phyloP scores from a whole-genome alignment of 1,140 invertebrate species.

The Octopus sinensis region DNA sequence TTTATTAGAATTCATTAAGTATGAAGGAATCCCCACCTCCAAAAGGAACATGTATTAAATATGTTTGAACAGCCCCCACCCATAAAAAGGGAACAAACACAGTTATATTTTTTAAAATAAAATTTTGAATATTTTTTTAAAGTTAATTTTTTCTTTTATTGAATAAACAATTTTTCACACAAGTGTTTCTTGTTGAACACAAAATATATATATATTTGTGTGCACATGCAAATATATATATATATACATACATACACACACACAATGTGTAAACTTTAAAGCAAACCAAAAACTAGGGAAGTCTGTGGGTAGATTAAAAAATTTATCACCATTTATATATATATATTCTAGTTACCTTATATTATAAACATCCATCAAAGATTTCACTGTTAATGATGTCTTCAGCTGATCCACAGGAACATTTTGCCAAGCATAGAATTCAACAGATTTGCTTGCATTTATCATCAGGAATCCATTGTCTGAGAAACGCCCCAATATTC shows the following conservation, averaged over 20 bases:
- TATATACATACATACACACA: background rate
- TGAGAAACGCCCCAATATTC: conserved; percentile 62
- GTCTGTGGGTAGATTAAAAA: too few species aligned
- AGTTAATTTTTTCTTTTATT: too few species aligned
- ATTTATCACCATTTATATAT: conserved; percentile 4
- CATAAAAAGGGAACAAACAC: too few species aligned
- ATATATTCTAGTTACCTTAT: background rate
- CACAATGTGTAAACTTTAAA: background rate
- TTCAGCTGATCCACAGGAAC: conserved; percentile 32
- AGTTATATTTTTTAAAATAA: too few species aligned
- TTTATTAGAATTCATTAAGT: too few species aligned
- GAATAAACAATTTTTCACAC: background rate
- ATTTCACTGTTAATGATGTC: conserved; percentile 41
- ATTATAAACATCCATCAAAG: conserved; percentile 45
- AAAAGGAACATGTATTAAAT: too few species aligned
- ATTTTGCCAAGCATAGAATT: conserved; percentile 47
- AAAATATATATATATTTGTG: background rate
- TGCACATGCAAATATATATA: background rate
- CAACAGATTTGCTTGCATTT: conserved; percentile 32
- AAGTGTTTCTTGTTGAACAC: background rate
- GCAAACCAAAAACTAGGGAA: too few species aligned
- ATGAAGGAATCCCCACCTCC: too few species aligned
- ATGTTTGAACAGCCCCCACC: too few species aligned
- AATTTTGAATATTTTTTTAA: too few species aligned
- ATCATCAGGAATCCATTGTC: conserved; percentile 67